Evolutionary conservation across 2,797 vertebrate genomes (phyloP).

Genomic region (Anisognathus igniventris): DNA sequence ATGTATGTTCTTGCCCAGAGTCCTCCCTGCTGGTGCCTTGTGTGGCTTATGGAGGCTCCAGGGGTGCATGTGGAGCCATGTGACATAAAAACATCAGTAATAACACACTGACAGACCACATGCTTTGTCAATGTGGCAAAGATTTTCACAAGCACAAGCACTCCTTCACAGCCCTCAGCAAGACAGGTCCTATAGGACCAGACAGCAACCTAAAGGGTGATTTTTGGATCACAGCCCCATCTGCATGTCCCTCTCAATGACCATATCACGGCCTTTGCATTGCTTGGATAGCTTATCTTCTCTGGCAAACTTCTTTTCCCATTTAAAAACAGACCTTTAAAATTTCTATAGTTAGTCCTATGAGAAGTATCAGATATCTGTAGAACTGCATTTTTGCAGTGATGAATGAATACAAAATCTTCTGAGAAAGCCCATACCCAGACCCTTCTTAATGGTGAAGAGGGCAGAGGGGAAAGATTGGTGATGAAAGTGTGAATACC

Average conservation of each 20-base stretch:
- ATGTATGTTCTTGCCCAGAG: not conserved
- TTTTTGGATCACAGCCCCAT: not conserved
- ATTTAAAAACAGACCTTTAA: not conserved
- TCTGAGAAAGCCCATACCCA: not conserved
- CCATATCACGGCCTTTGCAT: not conserved
- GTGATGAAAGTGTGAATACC: not conserved
- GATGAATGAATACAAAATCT: not conserved
- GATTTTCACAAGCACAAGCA: not conserved
- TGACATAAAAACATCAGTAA: not conserved
- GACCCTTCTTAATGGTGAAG: not conserved
- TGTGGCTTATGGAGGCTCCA: not conserved
- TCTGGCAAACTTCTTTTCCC: not conserved
- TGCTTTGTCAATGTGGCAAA: not conserved
- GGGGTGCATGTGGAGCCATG: not conserved
- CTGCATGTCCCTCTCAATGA: not conserved
- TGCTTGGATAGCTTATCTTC: not conserved
- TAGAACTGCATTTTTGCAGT: not conserved
- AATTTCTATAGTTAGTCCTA: not conserved
- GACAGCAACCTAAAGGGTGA: not conserved
- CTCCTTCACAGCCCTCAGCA: not conserved
- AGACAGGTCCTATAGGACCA: not conserved
- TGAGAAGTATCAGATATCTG: not conserved
- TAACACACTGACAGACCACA: accelerated
- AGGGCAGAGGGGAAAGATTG: not conserved
- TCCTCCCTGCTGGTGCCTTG: not conserved